Conservation (phyloP, 2,888 invertebrate species). For the Tenthredo mesomela region DNA sequence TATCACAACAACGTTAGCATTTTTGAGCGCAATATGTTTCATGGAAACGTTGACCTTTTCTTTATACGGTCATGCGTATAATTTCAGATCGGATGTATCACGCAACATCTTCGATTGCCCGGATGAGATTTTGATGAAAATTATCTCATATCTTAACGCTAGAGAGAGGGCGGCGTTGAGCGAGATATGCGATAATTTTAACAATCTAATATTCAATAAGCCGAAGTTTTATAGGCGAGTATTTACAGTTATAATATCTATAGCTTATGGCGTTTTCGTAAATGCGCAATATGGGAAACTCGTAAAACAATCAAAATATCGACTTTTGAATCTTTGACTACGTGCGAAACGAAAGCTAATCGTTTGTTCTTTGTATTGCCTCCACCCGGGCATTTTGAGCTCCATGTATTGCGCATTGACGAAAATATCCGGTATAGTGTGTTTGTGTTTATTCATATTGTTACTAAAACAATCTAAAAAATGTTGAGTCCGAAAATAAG, state of each 20-base stretch:
- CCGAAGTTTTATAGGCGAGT: background rate
- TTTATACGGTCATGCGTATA: background rate
- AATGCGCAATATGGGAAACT: too few species aligned
- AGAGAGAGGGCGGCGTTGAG: background rate
- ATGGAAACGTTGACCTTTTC: too few species aligned
- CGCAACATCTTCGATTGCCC: slow-evolving; percentile 1
- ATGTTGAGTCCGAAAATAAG: background rate
- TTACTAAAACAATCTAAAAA: too few species aligned
- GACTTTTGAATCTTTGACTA: too few species aligned
- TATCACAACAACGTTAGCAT: background rate
- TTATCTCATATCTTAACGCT: background rate
- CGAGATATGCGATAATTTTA: background rate
- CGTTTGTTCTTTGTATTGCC: too few species aligned
- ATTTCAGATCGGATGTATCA: background rate
- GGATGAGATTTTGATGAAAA: slow-evolving; percentile 13
- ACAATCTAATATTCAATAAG: background rate
- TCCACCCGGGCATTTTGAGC: too few species aligned
- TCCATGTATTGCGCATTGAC: too few species aligned
- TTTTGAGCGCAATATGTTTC: background rate
- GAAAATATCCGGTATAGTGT: too few species aligned
- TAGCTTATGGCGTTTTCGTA: too few species aligned
- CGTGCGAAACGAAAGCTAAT: too few species aligned
- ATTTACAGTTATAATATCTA: background rate
- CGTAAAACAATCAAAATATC: too few species aligned
- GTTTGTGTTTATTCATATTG: too few species aligned